Base-by-base conservation (phyloP, 1,140 invertebrate genomes). In the Telenomus remus region DNA sequence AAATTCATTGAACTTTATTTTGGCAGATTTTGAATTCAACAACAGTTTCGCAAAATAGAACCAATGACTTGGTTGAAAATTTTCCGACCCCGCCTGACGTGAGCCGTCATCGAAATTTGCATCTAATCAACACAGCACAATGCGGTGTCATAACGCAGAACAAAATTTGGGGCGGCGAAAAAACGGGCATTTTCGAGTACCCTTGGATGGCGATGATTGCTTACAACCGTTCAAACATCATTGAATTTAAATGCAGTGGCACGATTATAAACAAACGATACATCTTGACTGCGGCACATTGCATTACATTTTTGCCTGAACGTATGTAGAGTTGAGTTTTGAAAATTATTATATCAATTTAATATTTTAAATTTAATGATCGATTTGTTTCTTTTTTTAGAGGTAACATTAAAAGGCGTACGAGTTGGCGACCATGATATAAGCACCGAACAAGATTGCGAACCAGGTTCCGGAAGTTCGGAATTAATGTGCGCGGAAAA, bases 191-290 rank as follows among this genome's bases (percentile, higher is more conserved):
- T 1, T 89, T 89, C 57, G 90, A 92, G 64, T 92, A 90, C 80
- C 92, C 92, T 0, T 93, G 92, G 92, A 92, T 92, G 91, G 91
- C 90, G 0, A 81, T 92, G 0, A 76, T 93, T 6, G 84, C 87
- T 0, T 92, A 92, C 53, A 70, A 87, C 14, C 87, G 82, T 60
- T 77, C 89, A n/a, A 61, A 64, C 14, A 4, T 10, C 14, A 80
- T 81, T 0, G 87, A 89, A 73, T 91, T 91, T 59, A 87, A 88
- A 56, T 94, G 93, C 76, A 92, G 91, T 0, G 93, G 92, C 3
- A 86, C 92, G 0, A 77, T 94, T 1, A 93, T 94, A 57, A 91
- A 89, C 44, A 82, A 90, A 39, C 86, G 91, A 75, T 93, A 93
- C 74, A 89, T 94, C 34, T 81, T 94, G 11, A 94, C 92, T 0